Evolutionary conservation across 2,888 invertebrate genomes (phyloP).

Genomic region (Bursaphelenchus okinawaensis): DNA sequence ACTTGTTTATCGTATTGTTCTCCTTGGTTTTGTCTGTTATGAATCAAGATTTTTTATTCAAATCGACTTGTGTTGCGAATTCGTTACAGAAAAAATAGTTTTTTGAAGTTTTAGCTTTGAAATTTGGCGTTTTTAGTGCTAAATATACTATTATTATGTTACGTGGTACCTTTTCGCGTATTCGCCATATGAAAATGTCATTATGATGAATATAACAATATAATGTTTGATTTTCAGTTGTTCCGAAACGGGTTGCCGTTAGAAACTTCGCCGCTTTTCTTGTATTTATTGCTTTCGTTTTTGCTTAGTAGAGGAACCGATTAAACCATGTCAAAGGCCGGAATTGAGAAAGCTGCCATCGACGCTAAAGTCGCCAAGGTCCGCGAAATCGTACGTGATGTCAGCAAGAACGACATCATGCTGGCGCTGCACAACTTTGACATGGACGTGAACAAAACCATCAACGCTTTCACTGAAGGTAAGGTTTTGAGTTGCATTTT

Average conservation of each 20-base stretch:
- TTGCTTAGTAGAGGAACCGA: neutral
- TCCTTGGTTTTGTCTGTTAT: too few species aligned
- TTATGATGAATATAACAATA: neutral
- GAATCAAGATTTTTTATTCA: too few species aligned
- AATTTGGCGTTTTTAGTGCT: too few species aligned
- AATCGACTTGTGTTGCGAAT: too few species aligned
- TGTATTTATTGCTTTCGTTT: constrained; percentile 1
- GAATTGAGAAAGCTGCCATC: constrained; percentile 45
- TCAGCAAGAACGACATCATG: constrained; percentile 60
- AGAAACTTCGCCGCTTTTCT: neutral
- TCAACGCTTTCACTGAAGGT: constrained; percentile 62
- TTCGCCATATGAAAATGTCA: too few species aligned
- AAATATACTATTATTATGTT: too few species aligned
- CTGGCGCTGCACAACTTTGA: constrained; percentile 61
- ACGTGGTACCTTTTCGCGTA: too few species aligned
- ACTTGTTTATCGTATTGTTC: too few species aligned
- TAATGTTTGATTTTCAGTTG: constrained; percentile 12
- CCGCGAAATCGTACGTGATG: constrained; percentile 59
- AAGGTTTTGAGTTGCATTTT: too few species aligned
- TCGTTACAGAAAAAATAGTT: too few species aligned
- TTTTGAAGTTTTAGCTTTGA: too few species aligned
- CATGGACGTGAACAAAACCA: constrained; percentile 60
- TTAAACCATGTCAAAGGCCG: constrained; percentile 36
- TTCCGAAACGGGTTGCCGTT: neutral
- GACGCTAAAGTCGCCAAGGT: constrained; percentile 55